These are phyloP conservation scores for Tethya wilhelma DNA, from an alignment of 37 sponge, comb jelly and placozoan species.

Conservation along the genomic window DNA sequence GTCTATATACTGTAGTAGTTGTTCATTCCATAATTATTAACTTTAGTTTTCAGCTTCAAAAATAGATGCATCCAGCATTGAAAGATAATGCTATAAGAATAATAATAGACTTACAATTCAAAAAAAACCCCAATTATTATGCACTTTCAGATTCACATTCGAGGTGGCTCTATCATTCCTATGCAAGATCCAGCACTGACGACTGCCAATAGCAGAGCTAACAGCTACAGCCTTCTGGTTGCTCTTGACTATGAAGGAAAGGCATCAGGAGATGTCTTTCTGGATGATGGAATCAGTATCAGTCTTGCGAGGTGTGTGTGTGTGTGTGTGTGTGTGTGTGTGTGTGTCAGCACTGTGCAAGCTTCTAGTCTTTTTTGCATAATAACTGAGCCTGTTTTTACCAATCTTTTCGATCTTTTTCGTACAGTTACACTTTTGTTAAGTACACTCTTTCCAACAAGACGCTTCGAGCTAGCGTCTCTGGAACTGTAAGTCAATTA, in stretches of 20 bases:
- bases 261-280: slow-evolving; percentile 68
- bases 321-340: no score
- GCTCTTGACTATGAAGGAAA: slow-evolving; percentile 61
- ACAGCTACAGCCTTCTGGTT: slow-evolving; percentile 63
- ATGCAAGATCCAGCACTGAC: slow-evolving; percentile 71
- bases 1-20: no score
- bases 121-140: no score
- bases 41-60: no score
- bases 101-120: no score
- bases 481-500: slow-evolving; percentile 45
- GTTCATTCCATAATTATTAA: no score
- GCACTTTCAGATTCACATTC: slow-evolving; percentile 61
- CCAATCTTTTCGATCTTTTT: neutral
- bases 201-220: slow-evolving; percentile 67
- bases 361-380: neutral
- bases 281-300: slow-evolving; percentile 98
- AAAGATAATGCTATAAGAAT: no score
- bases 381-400: neutral
- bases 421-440: slow-evolving; percentile 18
- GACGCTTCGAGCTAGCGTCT: neutral
- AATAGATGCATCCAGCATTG: no score
- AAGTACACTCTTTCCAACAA: neutral
- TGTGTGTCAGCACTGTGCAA: no score
- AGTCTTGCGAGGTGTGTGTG: no score
- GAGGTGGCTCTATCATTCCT: slow-evolving; percentile 51